A percentile compares a stretch with the other conserved stretches of the same genome.
Evolutionary conservation across 2,888 invertebrate genomes (phyloP).

Genomic region (Aporophyla lueneburgensis): DNA sequence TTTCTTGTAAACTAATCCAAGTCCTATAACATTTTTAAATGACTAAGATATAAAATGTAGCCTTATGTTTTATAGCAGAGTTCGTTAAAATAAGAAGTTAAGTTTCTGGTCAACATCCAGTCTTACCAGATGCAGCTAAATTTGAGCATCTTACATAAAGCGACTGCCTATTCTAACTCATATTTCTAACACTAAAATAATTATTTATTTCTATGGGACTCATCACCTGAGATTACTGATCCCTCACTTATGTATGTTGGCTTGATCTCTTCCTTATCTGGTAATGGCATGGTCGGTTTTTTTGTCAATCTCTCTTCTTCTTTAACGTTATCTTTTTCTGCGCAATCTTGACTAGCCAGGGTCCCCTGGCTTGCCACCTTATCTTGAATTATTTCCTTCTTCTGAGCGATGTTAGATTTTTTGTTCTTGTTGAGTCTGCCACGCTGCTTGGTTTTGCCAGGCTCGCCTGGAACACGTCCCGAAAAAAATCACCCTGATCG

Average conservation of each 20-base stretch:
- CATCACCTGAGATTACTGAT: constrained; percentile 85
- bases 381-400: background rate
- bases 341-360: constrained; percentile 24
- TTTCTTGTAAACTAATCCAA: too few relatives aligned
- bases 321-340: background rate
- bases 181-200: background rate
- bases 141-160: background rate
- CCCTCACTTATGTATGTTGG: constrained; percentile 94
- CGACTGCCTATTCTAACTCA: background rate
- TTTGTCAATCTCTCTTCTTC: background rate
- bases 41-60: too few relatives aligned
- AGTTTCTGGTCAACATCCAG: background rate
- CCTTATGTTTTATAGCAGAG: too few relatives aligned
- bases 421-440: background rate
- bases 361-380: background rate
- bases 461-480: background rate
- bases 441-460: background rate
- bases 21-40: too few relatives aligned
- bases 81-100: too few relatives aligned
- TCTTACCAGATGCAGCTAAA: background rate
- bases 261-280: constrained; percentile 79
- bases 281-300: constrained; percentile 77
- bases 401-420: background rate
- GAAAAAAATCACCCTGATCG: too few relatives aligned
- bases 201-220: constrained; percentile 26